Conservation (phyloP, 2,797 vertebrate species). For the Melanotaenia trifasciata region DNA sequence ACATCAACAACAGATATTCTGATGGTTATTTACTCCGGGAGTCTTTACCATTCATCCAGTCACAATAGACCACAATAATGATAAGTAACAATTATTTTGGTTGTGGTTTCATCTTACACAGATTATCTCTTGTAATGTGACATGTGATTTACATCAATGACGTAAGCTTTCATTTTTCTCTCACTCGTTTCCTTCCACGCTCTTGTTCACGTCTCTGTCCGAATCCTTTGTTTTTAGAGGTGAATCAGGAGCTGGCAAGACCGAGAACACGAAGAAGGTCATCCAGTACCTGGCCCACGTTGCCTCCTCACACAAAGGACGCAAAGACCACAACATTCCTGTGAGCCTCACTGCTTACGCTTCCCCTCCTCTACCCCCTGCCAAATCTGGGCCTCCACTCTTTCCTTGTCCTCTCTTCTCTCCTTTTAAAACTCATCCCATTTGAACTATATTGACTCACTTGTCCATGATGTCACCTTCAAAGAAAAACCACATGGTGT, state of each 20-base stretch:
- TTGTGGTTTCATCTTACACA: conserved; percentile 23
- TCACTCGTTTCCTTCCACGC: conserved; percentile 7
- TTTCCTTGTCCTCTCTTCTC: conserved; percentile 4
- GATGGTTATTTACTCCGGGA: conserved; percentile 12
- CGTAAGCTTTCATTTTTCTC: not conserved
- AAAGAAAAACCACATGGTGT: not conserved
- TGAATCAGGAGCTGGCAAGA: conserved; percentile 96
- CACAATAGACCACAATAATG: conserved; percentile 1
- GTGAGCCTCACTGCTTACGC: conserved; percentile 76
- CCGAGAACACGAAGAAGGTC: conserved; percentile 97
- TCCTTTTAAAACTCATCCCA: not conserved
- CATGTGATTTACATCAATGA: conserved; percentile 14
- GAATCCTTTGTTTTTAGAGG: conserved; percentile 82
- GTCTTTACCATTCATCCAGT: conserved; percentile 2
- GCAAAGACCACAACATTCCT: conserved; percentile 98
- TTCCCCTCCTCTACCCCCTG: conserved; percentile 10
- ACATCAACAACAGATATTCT: conserved; percentile 33
- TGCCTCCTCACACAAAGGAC: conserved; percentile 96
- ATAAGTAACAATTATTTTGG: conserved; percentile 29
- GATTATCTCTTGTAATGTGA: conserved; percentile 23
- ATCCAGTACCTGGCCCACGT: conserved; percentile 98
- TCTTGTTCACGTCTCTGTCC: conserved; percentile 15
- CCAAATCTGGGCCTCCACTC: not conserved
- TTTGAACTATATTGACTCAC: not conserved
- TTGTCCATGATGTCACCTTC: not conserved